Percentiles rank a stretch among this genome's conserved stretches.
phyloP scores from a whole-genome alignment of 2,113 vertebrate genomes.

The Parotia lawesii region DNA sequence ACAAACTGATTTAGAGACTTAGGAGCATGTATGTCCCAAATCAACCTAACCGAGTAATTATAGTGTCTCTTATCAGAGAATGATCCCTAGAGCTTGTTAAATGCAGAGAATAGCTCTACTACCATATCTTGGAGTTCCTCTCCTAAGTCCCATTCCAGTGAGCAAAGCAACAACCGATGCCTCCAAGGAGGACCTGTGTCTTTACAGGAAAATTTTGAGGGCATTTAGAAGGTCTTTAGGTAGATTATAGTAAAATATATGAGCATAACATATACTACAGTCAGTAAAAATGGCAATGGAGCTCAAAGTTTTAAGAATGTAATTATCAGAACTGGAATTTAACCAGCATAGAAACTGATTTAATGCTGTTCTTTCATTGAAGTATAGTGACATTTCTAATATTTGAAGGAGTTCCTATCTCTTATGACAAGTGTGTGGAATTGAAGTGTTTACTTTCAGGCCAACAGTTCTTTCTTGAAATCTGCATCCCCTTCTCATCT shows the following conservation, averaged over 20 bases:
- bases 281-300: background rate
- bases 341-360: background rate
- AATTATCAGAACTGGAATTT: background rate
- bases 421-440: background rate
- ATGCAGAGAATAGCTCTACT: background rate
- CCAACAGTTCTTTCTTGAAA: background rate
- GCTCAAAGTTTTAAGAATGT: background rate
- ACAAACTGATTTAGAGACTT: background rate
- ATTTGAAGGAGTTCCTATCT: background rate
- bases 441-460: background rate
- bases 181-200: background rate
- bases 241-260: background rate
- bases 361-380: background rate
- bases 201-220: background rate
- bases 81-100: background rate
- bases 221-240: background rate
- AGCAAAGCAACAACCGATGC: background rate
- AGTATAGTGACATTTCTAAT: background rate
- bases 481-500: background rate
- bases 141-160: background rate
- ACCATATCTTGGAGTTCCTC: background rate
- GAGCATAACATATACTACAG: background rate
- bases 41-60: background rate
- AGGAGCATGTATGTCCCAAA: background rate
- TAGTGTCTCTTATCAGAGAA: background rate